Conservation (phyloP, 2,113 vertebrate genomes). For the Antigone vipio region DNA sequence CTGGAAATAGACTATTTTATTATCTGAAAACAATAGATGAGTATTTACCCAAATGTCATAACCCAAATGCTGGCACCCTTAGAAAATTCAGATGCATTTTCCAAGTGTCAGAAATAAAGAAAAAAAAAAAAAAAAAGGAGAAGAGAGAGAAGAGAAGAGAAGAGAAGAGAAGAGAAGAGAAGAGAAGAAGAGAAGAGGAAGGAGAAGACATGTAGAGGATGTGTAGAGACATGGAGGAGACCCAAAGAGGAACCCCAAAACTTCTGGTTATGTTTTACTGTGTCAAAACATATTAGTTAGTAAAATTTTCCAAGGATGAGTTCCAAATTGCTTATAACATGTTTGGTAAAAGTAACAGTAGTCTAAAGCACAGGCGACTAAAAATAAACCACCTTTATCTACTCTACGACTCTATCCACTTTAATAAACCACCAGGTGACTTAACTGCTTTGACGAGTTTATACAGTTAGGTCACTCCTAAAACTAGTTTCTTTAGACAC, state of each 20-base stretch:
- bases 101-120: background rate
- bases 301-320: background rate
- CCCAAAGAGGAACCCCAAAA: background rate
- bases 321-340: background rate
- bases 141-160: background rate
- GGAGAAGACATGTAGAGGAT: too few relatives aligned
- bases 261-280: background rate
- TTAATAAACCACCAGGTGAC: background rate
- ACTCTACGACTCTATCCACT: background rate
- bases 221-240: too few relatives aligned
- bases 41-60: background rate
- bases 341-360: background rate
- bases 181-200: background rate
- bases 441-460: background rate
- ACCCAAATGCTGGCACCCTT: background rate
- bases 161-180: accelerated
- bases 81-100: background rate
- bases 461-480: background rate
- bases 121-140: background rate
- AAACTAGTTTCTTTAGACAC: background rate
- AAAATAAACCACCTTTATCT: background rate
- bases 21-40: background rate
- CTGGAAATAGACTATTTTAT: background rate
- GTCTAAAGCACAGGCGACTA: background rate
- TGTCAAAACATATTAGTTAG: background rate